A percentile compares a stretch with the other conserved stretches of the same genome.
Evolutionary conservation across 2,113 vertebrate genomes (phyloP).

Genomic region (Alouatta palliata): DNA sequence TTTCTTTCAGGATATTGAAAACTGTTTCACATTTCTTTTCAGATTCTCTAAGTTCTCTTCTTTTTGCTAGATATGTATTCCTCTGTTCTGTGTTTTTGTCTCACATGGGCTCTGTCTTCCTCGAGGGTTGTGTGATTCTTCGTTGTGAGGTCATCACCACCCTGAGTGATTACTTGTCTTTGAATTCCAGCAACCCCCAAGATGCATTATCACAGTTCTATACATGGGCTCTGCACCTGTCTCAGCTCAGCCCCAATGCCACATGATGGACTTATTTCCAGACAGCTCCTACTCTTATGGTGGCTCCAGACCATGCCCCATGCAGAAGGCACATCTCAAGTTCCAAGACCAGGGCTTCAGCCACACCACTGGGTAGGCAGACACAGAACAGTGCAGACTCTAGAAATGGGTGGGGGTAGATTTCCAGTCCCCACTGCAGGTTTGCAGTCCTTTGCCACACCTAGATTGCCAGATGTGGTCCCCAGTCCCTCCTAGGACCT

Average conservation of each 20-base stretch:
- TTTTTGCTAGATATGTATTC: accelerated
- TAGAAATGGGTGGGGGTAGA: background rate
- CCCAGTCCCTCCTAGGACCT: background rate
- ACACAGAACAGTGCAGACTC: background rate
- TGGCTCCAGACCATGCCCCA: accelerated
- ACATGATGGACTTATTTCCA: no score
- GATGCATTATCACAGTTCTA: no score
- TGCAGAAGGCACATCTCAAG: background rate
- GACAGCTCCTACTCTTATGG: background rate
- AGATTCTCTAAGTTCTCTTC: background rate
- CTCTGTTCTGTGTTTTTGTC: background rate
- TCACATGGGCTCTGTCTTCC: background rate
- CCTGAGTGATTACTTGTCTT: background rate
- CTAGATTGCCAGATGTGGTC: no score
- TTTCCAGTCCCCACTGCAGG: background rate
- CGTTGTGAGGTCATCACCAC: background rate
- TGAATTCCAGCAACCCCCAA: background rate
- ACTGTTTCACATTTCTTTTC: background rate
- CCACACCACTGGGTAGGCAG: background rate
- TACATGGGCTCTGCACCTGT: background rate
- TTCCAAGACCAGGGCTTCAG: background rate
- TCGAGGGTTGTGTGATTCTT: background rate
- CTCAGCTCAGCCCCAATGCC: background rate
- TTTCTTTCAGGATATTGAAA: background rate
- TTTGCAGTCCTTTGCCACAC: background rate